Base-by-base conservation (phyloP, 2,888 invertebrate genomes). In the Acheta domesticus region DNA sequence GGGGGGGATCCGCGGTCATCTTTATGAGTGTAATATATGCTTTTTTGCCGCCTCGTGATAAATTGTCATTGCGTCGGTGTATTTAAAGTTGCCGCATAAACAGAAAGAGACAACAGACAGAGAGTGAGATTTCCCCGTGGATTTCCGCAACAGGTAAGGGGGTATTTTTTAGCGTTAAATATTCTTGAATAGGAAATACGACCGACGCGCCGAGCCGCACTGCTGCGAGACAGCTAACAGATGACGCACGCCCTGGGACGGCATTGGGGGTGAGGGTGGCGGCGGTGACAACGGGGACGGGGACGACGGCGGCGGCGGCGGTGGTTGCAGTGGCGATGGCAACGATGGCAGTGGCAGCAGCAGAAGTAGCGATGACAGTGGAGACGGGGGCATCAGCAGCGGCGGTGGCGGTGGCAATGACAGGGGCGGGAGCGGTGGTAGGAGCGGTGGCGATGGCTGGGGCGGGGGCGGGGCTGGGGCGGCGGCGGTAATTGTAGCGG, bases 351-450 rank as follows among this genome's bases (percentile, higher is more conserved):
- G 62, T 16, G n/a, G 62, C 14, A 23, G 36, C 8, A 1, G 36
- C 36, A 1, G 36, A 1, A 5, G 1, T 5, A 5, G 36, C 5
- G 36, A 5, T 36, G 77, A 36, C 48, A 75, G 75, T 48, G 62
- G 62, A 5, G 19, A 11, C 62, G 19, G 3, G 2, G 2, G 19
- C 0, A 11, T 3, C 5, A 12, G 14, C 0, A 11, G n/a, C 12
- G 12, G 0, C 62, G 19, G 62, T 19, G 73, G 62, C 12, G 19
- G 62, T n/a, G n/a, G 62, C 14, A 1, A 16, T 5, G n/a, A 2
- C 19, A 73, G 79, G 8, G 74, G 79, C 48, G 81, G 77, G 16
- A 78, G 36, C 49, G 75, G 62, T 62, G n/a, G 62, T 11, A 5
- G 62, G 1, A 11, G 62, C 3, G 0, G 36, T 36, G 5, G 36